Evolutionary conservation across 2,888 invertebrate genomes (phyloP).

Genomic region (Trissolcus japonicus): DNA sequence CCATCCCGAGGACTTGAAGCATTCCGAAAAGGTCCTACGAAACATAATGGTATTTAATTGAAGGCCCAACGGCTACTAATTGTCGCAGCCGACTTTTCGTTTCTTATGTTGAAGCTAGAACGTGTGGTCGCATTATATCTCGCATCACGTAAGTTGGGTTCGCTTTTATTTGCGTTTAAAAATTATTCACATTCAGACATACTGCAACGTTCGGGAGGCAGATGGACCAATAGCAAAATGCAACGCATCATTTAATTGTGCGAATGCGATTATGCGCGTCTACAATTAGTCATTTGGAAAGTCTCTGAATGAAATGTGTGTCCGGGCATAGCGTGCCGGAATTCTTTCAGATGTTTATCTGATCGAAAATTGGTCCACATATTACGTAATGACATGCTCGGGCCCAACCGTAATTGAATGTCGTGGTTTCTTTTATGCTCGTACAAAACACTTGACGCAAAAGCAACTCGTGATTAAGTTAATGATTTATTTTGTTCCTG

Average conservation of each 20-base stretch:
- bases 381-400: constrained; percentile 42
- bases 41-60: constrained; percentile 46
- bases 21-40: constrained; percentile 13
- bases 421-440: constrained; percentile 15
- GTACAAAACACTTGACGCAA: constrained; percentile 20
- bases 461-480: constrained; percentile 23
- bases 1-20: constrained; percentile 4
- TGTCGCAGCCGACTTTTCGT: constrained; percentile 44
- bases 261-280: constrained; percentile 26
- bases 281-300: constrained; percentile 46
- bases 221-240: constrained; percentile 27
- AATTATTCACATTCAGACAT: constrained; percentile 50
- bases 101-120: constrained; percentile 35
- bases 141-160: constrained; percentile 24
- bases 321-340: constrained; percentile 29
- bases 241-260: constrained; percentile 51
- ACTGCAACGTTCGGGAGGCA: constrained; percentile 13
- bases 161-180: constrained; percentile 5
- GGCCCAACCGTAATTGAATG: constrained; percentile 30
- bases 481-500: constrained; percentile 32
- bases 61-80: constrained; percentile 44
- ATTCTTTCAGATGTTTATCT: constrained; percentile 15
- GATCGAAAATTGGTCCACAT: constrained; percentile 34
- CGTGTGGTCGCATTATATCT: constrained; percentile 29
- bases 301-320: constrained; percentile 26